Evolutionary conservation across 1,140 invertebrate species (phyloP).

Genomic region (Drosophila oshimai): DNA sequence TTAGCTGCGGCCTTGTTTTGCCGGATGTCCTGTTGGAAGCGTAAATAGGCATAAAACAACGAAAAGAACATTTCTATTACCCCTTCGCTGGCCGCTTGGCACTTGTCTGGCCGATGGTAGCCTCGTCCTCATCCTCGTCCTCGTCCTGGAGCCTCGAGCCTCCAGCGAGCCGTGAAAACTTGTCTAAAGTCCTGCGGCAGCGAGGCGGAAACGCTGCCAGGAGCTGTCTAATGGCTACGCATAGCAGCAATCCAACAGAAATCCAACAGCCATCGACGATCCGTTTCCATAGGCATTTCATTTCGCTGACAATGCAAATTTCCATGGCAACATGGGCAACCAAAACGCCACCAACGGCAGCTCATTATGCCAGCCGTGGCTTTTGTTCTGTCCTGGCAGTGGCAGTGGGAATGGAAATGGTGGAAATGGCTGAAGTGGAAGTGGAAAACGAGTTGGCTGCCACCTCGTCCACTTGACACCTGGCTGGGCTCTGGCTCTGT

Average conservation of each 20-base stretch:
- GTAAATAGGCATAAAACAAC: constrained; percentile 81
- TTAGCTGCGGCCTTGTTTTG: constrained; percentile 68
- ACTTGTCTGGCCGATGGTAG: constrained; percentile 20
- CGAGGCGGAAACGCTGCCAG: constrained; percentile 64
- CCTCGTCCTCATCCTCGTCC: not conserved
- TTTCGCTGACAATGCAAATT: constrained; percentile 60
- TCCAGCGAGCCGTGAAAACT: constrained; percentile 66
- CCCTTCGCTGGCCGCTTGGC: constrained; percentile 19
- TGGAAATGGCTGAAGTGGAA: constrained; percentile 7
- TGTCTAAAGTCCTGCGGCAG: constrained; percentile 65
- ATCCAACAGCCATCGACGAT: constrained; percentile 46
- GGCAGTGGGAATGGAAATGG: not conserved
- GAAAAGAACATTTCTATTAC: constrained; percentile 80
- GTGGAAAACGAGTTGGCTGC: constrained; percentile 24
- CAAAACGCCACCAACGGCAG: constrained; percentile 45
- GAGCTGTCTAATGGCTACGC: constrained; percentile 78
- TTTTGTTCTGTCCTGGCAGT: constrained; percentile 36
- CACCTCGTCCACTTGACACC: constrained; percentile 46
- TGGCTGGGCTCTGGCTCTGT: constrained; percentile 3
- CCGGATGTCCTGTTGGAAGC: constrained; percentile 78
- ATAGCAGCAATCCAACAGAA: constrained; percentile 51
- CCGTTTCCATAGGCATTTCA: constrained; percentile 45
- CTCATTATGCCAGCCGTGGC: constrained; percentile 61
- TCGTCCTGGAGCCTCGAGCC: not conserved
- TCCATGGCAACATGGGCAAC: constrained; percentile 52